Conservation (phyloP, 1,140 invertebrate genomes). For the Holotrichia oblita region DNA sequence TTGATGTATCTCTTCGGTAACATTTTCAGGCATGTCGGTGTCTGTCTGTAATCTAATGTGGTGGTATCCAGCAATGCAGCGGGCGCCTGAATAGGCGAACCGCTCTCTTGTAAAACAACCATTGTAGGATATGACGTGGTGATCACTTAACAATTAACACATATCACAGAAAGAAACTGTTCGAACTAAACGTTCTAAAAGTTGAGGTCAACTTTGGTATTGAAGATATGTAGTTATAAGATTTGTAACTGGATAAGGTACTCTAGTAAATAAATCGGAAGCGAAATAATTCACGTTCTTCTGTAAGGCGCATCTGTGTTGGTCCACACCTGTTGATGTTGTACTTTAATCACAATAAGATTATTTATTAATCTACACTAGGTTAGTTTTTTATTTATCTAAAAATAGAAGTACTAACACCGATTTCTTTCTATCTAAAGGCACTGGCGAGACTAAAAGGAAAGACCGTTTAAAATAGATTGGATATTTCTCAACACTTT, state of each 20-base stretch:
- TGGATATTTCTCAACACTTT: neutral
- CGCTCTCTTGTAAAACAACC: slow-evolving; percentile 61
- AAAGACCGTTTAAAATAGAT: slow-evolving; percentile 7
- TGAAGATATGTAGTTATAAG: slow-evolving; percentile 7
- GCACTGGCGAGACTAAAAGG: slow-evolving; percentile 28
- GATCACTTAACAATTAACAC: slow-evolving; percentile 42
- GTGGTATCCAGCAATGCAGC: slow-evolving; percentile 60
- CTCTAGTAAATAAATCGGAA: neutral
- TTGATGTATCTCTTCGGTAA: slow-evolving; percentile 88
- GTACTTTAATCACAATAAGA: slow-evolving; percentile 29
- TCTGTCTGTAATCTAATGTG: slow-evolving; percentile 71
- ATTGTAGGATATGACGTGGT: slow-evolving; percentile 52
- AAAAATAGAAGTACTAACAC: slow-evolving; percentile 25
- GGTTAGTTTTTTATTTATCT: neutral
- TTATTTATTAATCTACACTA: slow-evolving; percentile 1
- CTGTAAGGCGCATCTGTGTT: slow-evolving; percentile 30
- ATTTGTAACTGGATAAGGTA: neutral
- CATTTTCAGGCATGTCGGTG: slow-evolving; percentile 83
- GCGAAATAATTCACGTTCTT: neutral
- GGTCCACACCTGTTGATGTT: slow-evolving; percentile 30
- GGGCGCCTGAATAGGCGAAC: slow-evolving; percentile 61
- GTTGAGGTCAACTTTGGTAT: slow-evolving; percentile 13
- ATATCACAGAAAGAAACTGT: slow-evolving; percentile 47
- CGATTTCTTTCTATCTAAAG: slow-evolving; percentile 34
- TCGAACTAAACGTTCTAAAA: slow-evolving; percentile 8